phyloP scores from a whole-genome alignment of 64 coral and sea anemone genomes.

The Montipora foliosa region DNA sequence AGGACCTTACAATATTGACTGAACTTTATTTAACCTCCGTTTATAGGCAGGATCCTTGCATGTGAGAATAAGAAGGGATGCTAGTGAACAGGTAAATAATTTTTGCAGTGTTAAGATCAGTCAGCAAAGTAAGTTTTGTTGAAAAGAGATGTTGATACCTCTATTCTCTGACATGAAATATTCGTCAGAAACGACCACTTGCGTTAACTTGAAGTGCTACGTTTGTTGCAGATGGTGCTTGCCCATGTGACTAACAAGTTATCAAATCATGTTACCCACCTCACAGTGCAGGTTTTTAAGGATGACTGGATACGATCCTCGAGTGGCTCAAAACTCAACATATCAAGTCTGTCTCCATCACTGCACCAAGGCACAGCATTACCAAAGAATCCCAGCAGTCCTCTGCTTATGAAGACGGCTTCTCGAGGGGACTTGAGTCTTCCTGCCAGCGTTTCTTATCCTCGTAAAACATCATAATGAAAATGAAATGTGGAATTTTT shows the following conservation, averaged over 20 bases:
- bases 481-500: too few species aligned
- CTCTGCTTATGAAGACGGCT: background rate
- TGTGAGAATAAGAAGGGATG: slow-evolving; percentile 94
- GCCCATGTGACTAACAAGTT: slow-evolving; percentile 98
- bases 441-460: background rate
- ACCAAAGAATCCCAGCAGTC: slow-evolving; percentile 36
- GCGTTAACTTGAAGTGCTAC: too few species aligned
- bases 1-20: background rate
- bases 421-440: background rate
- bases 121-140: too few species aligned
- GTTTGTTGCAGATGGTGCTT: slow-evolving; percentile 77
- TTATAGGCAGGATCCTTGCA: slow-evolving; percentile 89
- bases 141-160: too few species aligned
- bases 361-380: background rate
- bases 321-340: slow-evolving; percentile 76
- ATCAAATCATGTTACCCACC: slow-evolving; percentile 71
- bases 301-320: slow-evolving; percentile 95
- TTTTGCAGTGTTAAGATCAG: too few species aligned
- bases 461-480: background rate
- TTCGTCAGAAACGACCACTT: too few species aligned
- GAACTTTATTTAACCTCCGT: background rate
- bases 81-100: slow-evolving; percentile 83
- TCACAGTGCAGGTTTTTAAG: slow-evolving; percentile 97
- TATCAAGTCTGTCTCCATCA: slow-evolving; percentile 8
- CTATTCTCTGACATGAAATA: too few species aligned